Conservation (phyloP, 2,113 vertebrate species). For the Sialia sialis region DNA sequence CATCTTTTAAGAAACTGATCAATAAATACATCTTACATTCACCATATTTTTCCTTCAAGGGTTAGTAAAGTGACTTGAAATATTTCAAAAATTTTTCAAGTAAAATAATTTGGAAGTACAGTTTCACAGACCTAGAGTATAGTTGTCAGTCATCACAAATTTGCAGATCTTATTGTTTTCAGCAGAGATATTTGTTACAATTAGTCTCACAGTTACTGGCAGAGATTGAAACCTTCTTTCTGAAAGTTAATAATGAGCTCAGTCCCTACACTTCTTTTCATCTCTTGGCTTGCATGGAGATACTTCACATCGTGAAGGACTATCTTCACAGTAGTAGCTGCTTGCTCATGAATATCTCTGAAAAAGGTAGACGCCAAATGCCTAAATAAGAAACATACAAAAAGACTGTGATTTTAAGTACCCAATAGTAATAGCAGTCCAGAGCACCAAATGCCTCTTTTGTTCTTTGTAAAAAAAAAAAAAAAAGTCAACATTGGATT, state of each 20-base stretch:
- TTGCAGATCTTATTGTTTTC: background rate
- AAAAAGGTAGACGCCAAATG: background rate
- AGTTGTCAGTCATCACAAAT: background rate
- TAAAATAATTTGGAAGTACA: background rate
- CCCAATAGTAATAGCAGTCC: background rate
- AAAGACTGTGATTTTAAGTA: background rate
- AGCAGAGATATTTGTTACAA: background rate
- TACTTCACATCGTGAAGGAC: background rate
- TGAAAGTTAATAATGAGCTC: background rate
- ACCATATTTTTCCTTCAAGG: background rate
- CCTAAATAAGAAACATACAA: background rate
- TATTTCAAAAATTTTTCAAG: background rate
- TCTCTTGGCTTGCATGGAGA: background rate
- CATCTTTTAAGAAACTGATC: background rate
- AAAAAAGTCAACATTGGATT: background rate
- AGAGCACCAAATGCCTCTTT: background rate
- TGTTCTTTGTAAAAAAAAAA: background rate
- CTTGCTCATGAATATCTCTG: background rate
- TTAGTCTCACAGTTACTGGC: constrained; percentile 11
- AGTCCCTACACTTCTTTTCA: background rate
- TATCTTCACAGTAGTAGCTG: background rate
- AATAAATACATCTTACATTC: constrained; percentile 1
- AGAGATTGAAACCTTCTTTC: background rate
- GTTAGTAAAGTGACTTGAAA: background rate
- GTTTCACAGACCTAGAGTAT: background rate